Evolutionary conservation across 2,113 vertebrate species (phyloP), one percentile per base, ranked within the genome.

Genomic region (Pheucticus melanocephalus): DNA sequence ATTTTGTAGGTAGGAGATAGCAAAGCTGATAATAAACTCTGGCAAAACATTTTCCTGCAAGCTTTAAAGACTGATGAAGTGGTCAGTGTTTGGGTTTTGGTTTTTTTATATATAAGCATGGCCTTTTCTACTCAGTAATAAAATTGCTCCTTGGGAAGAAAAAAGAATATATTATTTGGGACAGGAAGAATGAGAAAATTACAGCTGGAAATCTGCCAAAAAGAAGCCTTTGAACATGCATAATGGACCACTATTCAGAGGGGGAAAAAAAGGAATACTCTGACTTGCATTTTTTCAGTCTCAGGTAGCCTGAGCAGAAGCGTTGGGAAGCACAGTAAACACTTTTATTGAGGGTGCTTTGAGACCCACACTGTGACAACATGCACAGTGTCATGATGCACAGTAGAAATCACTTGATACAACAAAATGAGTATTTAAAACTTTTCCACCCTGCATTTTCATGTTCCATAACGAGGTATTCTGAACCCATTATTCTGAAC

Each of bases 401-500:
- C 0, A 0, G 22, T 6, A 13, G 1, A 82, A 42, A 19, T 68
- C 56, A 31, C 39, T 45, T 53, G 12, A 12, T 68, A 20, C 25
- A 76, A 59, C 6, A 78, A 63, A 82, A 71, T 5, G 4, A 54
- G 28, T 33, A 39, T 65, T 79, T 50, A 40, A 50, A 45, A 37
- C 20, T 42, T 12, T 20, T 48, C 47, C 0, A 0, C n/a, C 53
- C 59, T 64, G 17, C 9, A 72, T 35, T 54, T 73, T 33, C 37
- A 4, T n/a, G 10, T 60, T 69, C 37, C 44, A 1, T 53, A 37
- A 51, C 1, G 8, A 87, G 53, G 10, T 35, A 15, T 28, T 79
- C 47, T 60, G 71, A 47, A 37, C 15, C 47, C 15, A 35, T 28
- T 75, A 18, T 28, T 64, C 30, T 17, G 28, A 48, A 25, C 54